phyloP scores from a whole-genome alignment of 2,888 invertebrate species.

The Limnephilus marmoratus region DNA sequence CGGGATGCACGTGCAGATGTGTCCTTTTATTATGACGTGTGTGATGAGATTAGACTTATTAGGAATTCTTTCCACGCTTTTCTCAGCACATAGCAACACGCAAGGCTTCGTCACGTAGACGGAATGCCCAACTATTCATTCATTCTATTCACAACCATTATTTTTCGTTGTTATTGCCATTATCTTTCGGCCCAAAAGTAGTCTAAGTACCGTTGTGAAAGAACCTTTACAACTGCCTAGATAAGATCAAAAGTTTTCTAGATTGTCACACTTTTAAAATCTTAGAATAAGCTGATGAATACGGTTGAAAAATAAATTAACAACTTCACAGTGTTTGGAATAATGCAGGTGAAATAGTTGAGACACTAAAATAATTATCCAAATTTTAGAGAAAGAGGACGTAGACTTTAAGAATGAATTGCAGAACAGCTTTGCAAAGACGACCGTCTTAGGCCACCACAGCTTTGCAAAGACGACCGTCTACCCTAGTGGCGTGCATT shows the following conservation, averaged over 20 bases:
- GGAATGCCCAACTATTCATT: background rate
- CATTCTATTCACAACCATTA: background rate
- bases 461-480: background rate
- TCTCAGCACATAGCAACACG: conserved; percentile 15
- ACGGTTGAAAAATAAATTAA: background rate
- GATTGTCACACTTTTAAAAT: background rate
- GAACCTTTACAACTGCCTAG: background rate
- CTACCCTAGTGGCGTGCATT: too few species aligned
- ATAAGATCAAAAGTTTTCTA: background rate
- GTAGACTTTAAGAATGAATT: background rate
- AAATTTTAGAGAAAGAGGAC: background rate
- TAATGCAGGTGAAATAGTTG: too few species aligned
- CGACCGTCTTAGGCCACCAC: too few species aligned
- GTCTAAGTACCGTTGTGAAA: background rate
- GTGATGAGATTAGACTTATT: background rate
- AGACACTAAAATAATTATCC: too few species aligned
- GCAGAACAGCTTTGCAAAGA: background rate
- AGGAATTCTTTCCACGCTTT: conserved; percentile 16
- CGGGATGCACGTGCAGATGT: conserved; percentile 3
- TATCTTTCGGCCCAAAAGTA: background rate
- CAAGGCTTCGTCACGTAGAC: background rate
- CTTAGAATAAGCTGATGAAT: background rate
- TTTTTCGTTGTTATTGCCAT: background rate
- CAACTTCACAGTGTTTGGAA: background rate
- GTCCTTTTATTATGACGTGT: conserved; percentile 7